phyloP scores from a whole-genome alignment of 2,797 vertebrate genomes.

The Acanthopagrus latus region DNA sequence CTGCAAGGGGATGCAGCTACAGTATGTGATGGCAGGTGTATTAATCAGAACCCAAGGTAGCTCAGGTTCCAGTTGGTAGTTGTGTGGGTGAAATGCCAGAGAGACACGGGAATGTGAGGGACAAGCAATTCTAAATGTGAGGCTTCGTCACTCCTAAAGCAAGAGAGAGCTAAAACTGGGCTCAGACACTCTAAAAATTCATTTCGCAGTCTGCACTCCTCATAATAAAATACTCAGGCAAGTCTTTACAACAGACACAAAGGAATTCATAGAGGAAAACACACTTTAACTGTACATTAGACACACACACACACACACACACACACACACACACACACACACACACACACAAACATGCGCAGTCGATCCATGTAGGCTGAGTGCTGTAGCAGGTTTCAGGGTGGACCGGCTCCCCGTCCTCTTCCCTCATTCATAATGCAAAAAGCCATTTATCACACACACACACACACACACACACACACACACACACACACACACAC shows the following conservation, averaged over 20 bases:
- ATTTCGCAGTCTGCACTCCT: constrained; percentile 9
- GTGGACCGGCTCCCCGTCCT: constrained; percentile 56
- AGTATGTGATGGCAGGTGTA: too few species aligned
- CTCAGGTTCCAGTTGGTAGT: too few species aligned
- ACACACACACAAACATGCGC: constrained; percentile 3
- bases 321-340: constrained; percentile 12
- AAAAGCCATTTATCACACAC: constrained; percentile 75
- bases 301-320: constrained; percentile 10
- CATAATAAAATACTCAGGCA: constrained; percentile 33
- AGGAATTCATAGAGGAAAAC: too few species aligned
- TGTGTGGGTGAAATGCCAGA: neutral
- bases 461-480: constrained; percentile 65
- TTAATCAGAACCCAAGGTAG: too few species aligned
- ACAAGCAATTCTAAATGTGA: constrained; percentile 24
- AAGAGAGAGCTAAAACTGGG: constrained; percentile 2
- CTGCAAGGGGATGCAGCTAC: too few species aligned
- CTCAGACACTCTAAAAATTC: constrained; percentile 3
- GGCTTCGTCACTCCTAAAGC: constrained; percentile 14
- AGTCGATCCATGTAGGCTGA: constrained; percentile 24
- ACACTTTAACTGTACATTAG: neutral
- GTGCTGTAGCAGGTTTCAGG: constrained; percentile 46
- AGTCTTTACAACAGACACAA: constrained; percentile 19
- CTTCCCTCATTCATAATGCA: constrained; percentile 83
- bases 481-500: constrained; percentile 58
- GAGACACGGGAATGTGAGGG: constrained; percentile 24